phyloP scores from a whole-genome alignment of 35 echinoderm and acorn worm genomes.

The Amphiura filiformis region DNA sequence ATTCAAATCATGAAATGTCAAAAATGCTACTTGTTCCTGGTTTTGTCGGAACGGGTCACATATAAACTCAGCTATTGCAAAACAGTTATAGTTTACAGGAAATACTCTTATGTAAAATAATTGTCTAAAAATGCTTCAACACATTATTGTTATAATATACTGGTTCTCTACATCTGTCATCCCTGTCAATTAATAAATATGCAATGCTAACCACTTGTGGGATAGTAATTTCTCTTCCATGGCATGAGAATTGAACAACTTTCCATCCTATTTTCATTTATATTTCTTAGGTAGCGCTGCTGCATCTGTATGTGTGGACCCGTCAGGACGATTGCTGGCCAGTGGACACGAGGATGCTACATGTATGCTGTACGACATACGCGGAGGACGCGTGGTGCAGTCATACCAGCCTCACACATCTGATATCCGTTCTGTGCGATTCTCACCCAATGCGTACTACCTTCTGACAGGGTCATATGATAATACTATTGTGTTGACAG shows the following conservation, averaged over 20 bases:
- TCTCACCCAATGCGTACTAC: conserved; percentile 80
- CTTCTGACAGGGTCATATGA: conserved; percentile 91
- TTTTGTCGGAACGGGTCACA: too few relatives aligned
- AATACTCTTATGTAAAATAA: not conserved
- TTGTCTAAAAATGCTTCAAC: not conserved
- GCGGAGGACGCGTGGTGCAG: conserved; percentile 80
- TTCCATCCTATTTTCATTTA: too few relatives aligned
- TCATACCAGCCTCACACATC: conserved; percentile 71
- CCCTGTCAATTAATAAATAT: too few relatives aligned
- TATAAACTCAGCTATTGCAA: too few relatives aligned
- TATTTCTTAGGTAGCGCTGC: conserved; percentile 75
- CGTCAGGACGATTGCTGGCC: conserved; percentile 76
- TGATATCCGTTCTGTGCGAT: conserved; percentile 81
- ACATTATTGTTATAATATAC: too few relatives aligned
- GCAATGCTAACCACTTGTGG: too few relatives aligned
- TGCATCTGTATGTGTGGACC: conserved; percentile 67
- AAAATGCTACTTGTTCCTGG: too few relatives aligned
- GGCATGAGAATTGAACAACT: too few relatives aligned
- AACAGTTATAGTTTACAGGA: not conserved
- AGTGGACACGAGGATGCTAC: conserved; percentile 86
- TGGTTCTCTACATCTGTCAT: too few relatives aligned
- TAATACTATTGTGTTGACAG: conserved; percentile 55
- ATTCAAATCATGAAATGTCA: too few relatives aligned
- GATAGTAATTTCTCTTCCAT: too few relatives aligned
- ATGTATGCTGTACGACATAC: conserved; percentile 91